Conservation (phyloP, 1,140 invertebrate species). For the Cataglyphis hispanica region DNA sequence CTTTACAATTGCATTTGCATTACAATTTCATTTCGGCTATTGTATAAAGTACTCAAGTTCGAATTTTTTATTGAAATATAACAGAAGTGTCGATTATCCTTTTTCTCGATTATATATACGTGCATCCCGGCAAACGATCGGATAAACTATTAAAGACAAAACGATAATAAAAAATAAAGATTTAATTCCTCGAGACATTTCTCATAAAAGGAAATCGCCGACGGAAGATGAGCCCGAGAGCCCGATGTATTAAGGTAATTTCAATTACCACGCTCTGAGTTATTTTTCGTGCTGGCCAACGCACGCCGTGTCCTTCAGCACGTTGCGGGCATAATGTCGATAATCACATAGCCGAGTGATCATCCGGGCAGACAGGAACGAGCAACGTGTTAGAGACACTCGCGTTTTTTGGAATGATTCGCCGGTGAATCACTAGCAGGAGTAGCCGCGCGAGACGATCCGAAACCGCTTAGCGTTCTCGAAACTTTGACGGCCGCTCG, state of each 20-base stretch:
- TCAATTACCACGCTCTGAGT: conserved; percentile 50
- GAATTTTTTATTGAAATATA: neutral
- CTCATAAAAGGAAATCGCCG: neutral
- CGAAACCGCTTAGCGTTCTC: conserved; percentile 46
- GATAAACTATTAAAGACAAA: too few relatives aligned
- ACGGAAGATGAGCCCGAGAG: too few relatives aligned
- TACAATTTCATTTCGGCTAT: neutral
- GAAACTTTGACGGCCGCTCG: conserved; percentile 58
- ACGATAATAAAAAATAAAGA: neutral
- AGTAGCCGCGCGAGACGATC: conserved; percentile 36
- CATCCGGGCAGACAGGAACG: neutral
- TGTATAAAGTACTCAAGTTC: too few relatives aligned
- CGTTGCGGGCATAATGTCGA: conserved; percentile 24
- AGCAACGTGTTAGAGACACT: neutral
- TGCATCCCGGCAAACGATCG: neutral
- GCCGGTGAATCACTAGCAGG: conserved; percentile 2
- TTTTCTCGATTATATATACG: neutral
- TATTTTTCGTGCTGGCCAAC: conserved; percentile 44
- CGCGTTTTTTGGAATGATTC: neutral
- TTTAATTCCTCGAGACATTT: neutral
- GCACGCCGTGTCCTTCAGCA: conserved; percentile 29
- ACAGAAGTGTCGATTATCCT: neutral
- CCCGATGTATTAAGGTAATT: neutral
- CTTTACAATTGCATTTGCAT: neutral
- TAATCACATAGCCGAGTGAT: neutral